Evolutionary conservation across 1,140 invertebrate genomes (phyloP), one percentile per base, ranked within the genome.

Genomic region (Drosophila mauritiana): DNA sequence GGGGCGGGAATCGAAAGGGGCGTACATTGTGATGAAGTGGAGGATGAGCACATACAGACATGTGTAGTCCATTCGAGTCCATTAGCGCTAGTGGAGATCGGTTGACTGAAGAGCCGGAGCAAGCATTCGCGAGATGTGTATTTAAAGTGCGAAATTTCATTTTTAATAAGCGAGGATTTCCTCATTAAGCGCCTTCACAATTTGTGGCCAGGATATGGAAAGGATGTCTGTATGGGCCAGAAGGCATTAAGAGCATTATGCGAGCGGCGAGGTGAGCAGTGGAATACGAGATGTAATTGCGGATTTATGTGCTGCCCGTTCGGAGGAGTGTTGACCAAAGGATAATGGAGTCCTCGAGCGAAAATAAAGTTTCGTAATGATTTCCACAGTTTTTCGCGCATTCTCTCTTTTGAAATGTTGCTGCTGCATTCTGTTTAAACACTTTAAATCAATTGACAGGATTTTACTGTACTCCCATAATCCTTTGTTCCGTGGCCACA

Each of bases 221-320:
- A 15, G 12, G 5, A 20, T 17, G 13, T 37, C 15, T 67, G 49
- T 20, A 4, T 8, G 61, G 42, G 22, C 49, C 49, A 48, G 48
- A 39, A 68, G 49, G 49, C 67, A 64, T 67, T 49, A 64, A 62
- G 22, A 15, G 53, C 53, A 43, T 57, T 51, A 52, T 43, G 37
- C 51, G 37, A 17, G 37, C 20, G 49, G 37, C 31, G 57, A 40
- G 49, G 34, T 40, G 53, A 64, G 61, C 52, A 40, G 56, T 40
- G 22, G 37, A 58, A 51, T 39, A 52, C 45, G 48, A 72, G 58
- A 62, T 79, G 70, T 83, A 86, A 86, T 88, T 82, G 62, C 84
- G 74, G 84, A 83, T 88, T 88, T 83, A 88, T 80, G 78, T 67
- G 56, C 46, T 64, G 73, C 39, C 65, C 65, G 58, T 57, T 42